phyloP scores from a whole-genome alignment of 2,797 vertebrate genomes.

The Helicolenus hilgendorfi region DNA sequence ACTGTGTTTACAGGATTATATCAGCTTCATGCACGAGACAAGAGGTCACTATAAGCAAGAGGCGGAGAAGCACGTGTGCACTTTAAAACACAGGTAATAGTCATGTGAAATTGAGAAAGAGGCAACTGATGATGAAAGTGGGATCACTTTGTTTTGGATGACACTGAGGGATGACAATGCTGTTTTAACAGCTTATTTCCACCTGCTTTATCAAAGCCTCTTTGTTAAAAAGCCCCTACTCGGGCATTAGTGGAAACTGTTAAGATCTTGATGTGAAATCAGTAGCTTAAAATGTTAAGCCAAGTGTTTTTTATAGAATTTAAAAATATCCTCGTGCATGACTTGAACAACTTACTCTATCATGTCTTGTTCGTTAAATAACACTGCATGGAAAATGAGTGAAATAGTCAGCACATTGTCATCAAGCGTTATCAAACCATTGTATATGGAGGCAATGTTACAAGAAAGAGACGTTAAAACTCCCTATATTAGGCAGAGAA shows the following conservation, averaged over 20 bases:
- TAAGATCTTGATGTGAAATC: neutral
- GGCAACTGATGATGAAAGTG: conserved; percentile 43
- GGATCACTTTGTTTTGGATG: conserved; percentile 45
- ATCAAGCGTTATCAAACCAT: neutral
- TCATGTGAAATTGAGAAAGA: conserved; percentile 42
- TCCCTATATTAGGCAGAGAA: neutral
- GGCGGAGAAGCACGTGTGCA: neutral
- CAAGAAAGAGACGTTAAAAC: neutral
- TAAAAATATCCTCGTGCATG: neutral
- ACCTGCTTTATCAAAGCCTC: neutral
- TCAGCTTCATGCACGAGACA: conserved; percentile 50
- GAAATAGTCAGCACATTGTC: neutral
- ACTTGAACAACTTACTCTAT: neutral
- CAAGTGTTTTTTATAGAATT: neutral
- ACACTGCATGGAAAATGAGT: neutral
- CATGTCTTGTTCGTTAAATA: neutral
- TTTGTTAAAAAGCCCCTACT: neutral
- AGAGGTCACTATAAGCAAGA: conserved; percentile 51
- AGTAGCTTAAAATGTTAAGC: neutral
- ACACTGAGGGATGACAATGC: neutral
- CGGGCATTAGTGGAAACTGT: neutral
- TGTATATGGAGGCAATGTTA: neutral
- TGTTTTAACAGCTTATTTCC: neutral
- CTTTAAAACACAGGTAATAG: conserved; percentile 35
- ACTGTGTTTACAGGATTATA: conserved; percentile 80